Percentiles rank a stretch among this genome's conserved stretches.
Conservation (phyloP, 35 echinoderm and acorn worm genomes). For the Eucidaris tribuloides region DNA sequence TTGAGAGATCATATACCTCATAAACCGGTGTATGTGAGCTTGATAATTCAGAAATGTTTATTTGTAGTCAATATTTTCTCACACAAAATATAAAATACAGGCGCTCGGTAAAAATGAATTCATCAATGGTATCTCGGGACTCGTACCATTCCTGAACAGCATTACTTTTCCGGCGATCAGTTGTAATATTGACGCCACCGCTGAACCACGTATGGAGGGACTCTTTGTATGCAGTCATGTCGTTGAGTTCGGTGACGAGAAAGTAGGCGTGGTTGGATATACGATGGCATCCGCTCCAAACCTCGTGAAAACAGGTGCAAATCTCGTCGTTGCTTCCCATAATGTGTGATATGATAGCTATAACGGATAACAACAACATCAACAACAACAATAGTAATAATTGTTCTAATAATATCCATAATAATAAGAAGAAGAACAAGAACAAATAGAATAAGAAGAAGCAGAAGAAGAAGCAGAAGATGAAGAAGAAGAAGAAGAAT, state of each 20-base stretch:
- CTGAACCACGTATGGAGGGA: slow-evolving; percentile 40
- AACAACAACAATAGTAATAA: neutral
- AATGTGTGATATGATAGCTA: neutral
- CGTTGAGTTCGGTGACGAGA: slow-evolving; percentile 17
- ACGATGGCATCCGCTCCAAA: slow-evolving; percentile 31
- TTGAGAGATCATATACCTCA: neutral
- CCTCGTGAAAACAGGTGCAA: slow-evolving; percentile 35
- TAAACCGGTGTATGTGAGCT: too few species aligned
- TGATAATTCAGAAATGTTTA: too few species aligned
- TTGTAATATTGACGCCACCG: slow-evolving; percentile 63
- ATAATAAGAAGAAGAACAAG: too few species aligned
- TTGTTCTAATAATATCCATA: too few species aligned
- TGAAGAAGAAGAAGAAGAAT: too few species aligned
- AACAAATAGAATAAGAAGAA: too few species aligned
- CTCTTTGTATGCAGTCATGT: slow-evolving; percentile 30
- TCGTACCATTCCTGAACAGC: slow-evolving; percentile 55
- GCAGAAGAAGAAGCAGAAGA: too few species aligned
- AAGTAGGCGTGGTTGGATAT: slow-evolving; percentile 54
- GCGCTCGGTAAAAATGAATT: slow-evolving; percentile 84
- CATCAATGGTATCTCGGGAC: slow-evolving; percentile 31
- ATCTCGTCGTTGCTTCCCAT: neutral
- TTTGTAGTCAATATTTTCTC: neutral
- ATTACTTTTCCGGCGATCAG: slow-evolving; percentile 66
- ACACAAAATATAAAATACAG: neutral
- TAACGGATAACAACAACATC: neutral